Evolutionary conservation across 2,888 invertebrate genomes (phyloP).

Genomic region (Fragum sueziense): DNA sequence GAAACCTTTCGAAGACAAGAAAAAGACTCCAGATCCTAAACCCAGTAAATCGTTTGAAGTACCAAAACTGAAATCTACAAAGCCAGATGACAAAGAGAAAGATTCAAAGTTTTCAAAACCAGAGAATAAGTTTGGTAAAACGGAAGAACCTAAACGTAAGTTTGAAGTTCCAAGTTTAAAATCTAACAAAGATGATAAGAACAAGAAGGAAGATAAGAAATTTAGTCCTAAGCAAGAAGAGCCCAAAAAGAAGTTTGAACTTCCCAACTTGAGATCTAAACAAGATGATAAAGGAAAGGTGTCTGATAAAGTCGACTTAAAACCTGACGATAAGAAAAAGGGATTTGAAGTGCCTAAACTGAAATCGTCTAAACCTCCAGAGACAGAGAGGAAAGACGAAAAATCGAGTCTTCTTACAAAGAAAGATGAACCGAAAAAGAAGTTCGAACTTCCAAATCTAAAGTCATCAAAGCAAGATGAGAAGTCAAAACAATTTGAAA

Average conservation of each 20-base stretch:
- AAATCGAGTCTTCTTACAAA: conserved; percentile 1
- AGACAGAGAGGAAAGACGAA: conserved; percentile 15
- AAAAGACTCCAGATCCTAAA: conserved; percentile 13
- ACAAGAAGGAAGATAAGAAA: conserved; percentile 21
- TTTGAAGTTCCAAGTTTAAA: conserved; percentile 17
- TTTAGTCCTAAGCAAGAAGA: not conserved
- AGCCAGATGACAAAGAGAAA: conserved; percentile 25
- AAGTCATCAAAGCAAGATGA: conserved; percentile 16
- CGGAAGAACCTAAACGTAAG: conserved; percentile 35
- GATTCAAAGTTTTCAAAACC: conserved; percentile 16
- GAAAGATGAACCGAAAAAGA: conserved; percentile 21
- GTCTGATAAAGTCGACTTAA: conserved; percentile 22
- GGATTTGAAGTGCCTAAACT: conserved; percentile 43
- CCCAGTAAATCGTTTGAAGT: conserved; percentile 30
- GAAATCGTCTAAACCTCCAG: conserved; percentile 17
- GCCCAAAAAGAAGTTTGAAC: conserved; percentile 23
- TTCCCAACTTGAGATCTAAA: conserved; percentile 38
- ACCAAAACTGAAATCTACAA: conserved; percentile 28
- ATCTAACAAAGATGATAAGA: conserved; percentile 25
- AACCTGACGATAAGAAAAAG: conserved; percentile 17
- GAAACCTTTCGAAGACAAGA: conserved; percentile 8
- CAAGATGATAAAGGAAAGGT: conserved; percentile 21
- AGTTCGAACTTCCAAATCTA: conserved; percentile 15
- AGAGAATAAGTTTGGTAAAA: conserved; percentile 29
- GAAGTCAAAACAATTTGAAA: conserved; percentile 15